Conservation (phyloP, 2,888 invertebrate species). For the Drosophila borealis region DNA sequence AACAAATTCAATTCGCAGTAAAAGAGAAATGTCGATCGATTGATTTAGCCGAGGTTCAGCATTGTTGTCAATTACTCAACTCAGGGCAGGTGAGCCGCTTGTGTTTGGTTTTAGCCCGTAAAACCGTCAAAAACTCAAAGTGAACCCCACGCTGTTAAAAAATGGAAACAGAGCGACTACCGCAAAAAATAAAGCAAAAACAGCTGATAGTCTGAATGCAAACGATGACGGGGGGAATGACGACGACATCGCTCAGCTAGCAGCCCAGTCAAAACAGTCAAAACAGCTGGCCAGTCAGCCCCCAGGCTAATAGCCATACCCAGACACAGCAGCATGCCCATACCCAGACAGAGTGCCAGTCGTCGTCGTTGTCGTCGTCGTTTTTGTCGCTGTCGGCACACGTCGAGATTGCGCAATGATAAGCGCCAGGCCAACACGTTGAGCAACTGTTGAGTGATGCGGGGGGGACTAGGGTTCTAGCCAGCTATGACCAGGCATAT, state of each 20-base stretch:
- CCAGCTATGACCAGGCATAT: slow-evolving; percentile 8
- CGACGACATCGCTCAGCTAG: slow-evolving; percentile 1
- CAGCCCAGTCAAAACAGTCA: slow-evolving; percentile 28
- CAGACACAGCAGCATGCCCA: neutral
- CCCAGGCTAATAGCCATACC: neutral
- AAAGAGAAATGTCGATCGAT: slow-evolving; percentile 22
- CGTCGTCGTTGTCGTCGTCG: slow-evolving; percentile 2
- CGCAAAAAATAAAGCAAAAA: slow-evolving; percentile 3
- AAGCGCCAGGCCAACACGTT: slow-evolving; percentile 37
- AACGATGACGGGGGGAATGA: neutral
- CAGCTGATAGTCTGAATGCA: slow-evolving; percentile 23
- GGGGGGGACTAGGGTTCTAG: neutral
- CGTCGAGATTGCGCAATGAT: slow-evolving; percentile 35
- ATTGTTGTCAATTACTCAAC: slow-evolving; percentile 6
- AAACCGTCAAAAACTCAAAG: slow-evolving; percentile 25
- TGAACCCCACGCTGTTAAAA: slow-evolving; percentile 11
- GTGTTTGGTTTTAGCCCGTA: slow-evolving; percentile 18
- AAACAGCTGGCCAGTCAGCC: slow-evolving; percentile 7
- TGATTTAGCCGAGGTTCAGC: neutral
- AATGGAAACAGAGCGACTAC: slow-evolving; percentile 7
- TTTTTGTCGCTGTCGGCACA: slow-evolving; percentile 15
- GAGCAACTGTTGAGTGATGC: slow-evolving; percentile 9
- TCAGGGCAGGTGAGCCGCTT: slow-evolving; percentile 19
- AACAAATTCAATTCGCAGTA: slow-evolving; percentile 7
- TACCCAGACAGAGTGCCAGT: neutral